Evolutionary conservation across 1,140 invertebrate genomes (phyloP), one percentile per base, ranked within the genome.

Genomic region (Rhopalosiphum maidis): DNA sequence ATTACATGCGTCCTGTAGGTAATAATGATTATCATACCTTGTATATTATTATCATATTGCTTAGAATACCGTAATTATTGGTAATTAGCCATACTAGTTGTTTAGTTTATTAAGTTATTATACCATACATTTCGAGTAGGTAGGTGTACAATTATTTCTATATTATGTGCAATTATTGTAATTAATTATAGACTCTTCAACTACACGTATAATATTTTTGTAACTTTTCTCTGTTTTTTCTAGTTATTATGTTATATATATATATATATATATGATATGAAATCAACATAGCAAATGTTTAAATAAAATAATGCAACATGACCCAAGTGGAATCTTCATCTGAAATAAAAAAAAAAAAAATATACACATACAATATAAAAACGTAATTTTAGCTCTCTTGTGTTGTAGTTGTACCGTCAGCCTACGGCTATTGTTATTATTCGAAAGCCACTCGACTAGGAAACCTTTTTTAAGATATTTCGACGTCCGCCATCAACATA

Each of bases 31-130:
- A 77, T 77, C n/a, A 68, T 77, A 77, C 60, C 30, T n/a, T 77
- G 60, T 35, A 18, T 21, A 77, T 68, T 68, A 77, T 77, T 18
- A 77, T 5, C 60, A n/a, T 77, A 77, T 77, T n/a, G 15, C n/a
- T n/a, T 18, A n/a, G 30, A 77, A n/a, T n/a, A 77, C 15, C 30
- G 60, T 77, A 77, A 77, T 77, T 18, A 15, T 15, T 77, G 11
- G 5, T 77, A 77, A 77, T n/a, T 77, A 77, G 18, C 30, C n/a
- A 77, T 77, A 77, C 30, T 77, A 77, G n/a, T 60, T n/a, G n/a
- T 77, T 77, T 68, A n/a, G 60, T 68, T 68, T 77, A 77, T 77
- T 77, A 77, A 77, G 60, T 77, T n/a, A 77, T 77, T 77, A 77
- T 77, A 18, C 0, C 30, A n/a, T n/a, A 18, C n/a, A 77, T 77